Percentiles rank a stretch among this genome's conserved stretches.
These are phyloP conservation scores for Eciton burchellii DNA, from an alignment of 1,140 invertebrate genomes.

Conservation along the genomic window DNA sequence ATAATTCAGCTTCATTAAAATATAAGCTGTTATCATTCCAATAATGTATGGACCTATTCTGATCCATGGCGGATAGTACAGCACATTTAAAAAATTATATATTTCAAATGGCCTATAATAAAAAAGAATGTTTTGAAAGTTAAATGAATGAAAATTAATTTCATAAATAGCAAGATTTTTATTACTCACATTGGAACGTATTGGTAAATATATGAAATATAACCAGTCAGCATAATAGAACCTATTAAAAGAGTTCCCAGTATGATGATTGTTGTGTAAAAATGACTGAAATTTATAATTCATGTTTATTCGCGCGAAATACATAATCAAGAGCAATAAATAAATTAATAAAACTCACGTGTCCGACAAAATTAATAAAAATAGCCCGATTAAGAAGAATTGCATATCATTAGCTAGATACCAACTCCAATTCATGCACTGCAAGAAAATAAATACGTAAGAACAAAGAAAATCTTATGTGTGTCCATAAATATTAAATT, in stretches of 20 bases:
- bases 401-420: constrained; percentile 94
- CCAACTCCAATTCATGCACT: constrained; percentile 94
- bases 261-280: constrained; percentile 75
- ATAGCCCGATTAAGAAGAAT: constrained; percentile 88
- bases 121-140: neutral
- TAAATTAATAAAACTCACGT: constrained; percentile 81
- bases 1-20: constrained; percentile 80
- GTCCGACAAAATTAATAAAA: constrained; percentile 86
- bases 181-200: constrained; percentile 84
- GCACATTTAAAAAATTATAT: constrained; percentile 77
- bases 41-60: constrained; percentile 85
- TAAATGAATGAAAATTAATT: constrained; percentile 26
- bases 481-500: neutral
- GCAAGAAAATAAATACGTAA: constrained; percentile 40
- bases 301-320: neutral
- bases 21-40: constrained; percentile 83
- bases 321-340: no score
- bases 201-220: constrained; percentile 79
- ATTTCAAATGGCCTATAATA: constrained; percentile 81
- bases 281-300: constrained; percentile 77
- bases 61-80: constrained; percentile 86
- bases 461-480: neutral
- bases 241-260: constrained; percentile 74
- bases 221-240: constrained; percentile 78
- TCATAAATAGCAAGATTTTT: constrained; percentile 6